Evolutionary conservation across 1,140 invertebrate species (phyloP).

Genomic region (Latrodectus geometricus): DNA sequence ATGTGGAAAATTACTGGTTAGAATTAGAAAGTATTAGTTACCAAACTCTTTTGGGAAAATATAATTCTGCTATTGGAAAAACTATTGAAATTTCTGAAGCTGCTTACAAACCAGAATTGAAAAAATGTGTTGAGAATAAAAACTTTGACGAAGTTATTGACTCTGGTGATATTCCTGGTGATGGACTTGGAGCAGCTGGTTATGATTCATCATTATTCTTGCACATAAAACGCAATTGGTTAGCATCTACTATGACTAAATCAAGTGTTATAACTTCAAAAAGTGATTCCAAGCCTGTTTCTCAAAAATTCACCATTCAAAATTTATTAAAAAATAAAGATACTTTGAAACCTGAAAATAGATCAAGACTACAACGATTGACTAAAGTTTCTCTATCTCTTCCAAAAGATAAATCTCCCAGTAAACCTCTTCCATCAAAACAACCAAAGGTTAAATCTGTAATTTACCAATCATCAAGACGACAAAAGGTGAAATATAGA

Average conservation of each 20-base stretch:
- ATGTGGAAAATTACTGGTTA: conserved; percentile 80
- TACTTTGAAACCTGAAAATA: neutral
- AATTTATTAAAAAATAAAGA: conserved; percentile 3
- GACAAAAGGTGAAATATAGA: conserved; percentile 6
- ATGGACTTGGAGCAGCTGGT: conserved; percentile 79
- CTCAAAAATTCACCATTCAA: conserved; percentile 10
- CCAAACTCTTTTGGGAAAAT: conserved; percentile 76
- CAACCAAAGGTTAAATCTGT: neutral
- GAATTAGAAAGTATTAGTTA: conserved; percentile 78
- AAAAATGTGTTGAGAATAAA: conserved; percentile 68
- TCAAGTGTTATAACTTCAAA: neutral
- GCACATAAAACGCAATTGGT: conserved; percentile 79
- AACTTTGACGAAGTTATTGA: conserved; percentile 72
- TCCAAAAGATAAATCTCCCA: conserved; percentile 6
- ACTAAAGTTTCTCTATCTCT: neutral
- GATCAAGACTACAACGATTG: neutral
- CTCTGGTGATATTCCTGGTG: conserved; percentile 77
- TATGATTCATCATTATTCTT: conserved; percentile 78
- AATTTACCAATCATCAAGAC: conserved; percentile 3
- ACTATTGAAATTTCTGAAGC: conserved; percentile 66
- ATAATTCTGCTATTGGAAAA: conserved; percentile 56
- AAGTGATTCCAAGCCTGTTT: neutral
- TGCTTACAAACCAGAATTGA: conserved; percentile 72
- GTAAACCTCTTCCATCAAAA: neutral
- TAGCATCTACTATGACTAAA: neutral